Percentiles rank a stretch among this genome's conserved stretches.
phyloP scores from a whole-genome alignment of 2,888 invertebrate genomes.

The Synergus japonicus region DNA sequence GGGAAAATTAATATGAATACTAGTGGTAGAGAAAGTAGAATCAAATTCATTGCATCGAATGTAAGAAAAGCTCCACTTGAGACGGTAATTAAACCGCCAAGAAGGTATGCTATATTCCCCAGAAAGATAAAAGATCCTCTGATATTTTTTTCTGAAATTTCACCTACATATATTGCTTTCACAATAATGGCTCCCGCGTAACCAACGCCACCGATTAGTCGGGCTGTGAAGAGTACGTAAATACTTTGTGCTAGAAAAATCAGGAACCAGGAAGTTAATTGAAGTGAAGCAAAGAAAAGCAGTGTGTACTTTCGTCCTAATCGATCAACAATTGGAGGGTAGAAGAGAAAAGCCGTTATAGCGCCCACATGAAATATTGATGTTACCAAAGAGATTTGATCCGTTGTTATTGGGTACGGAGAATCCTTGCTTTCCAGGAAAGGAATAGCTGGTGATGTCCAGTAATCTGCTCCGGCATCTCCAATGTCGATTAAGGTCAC shows the following conservation, averaged over 20 bases:
- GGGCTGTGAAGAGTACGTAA: not conserved
- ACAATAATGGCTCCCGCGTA: constrained; percentile 77
- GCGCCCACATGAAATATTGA: not conserved
- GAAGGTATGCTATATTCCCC: constrained; percentile 78
- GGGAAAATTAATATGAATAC: constrained; percentile 80
- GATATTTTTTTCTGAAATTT: constrained; percentile 80
- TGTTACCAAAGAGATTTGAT: not conserved
- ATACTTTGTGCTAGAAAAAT: not conserved
- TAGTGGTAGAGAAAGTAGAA: constrained; percentile 80
- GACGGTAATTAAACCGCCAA: constrained; percentile 72
- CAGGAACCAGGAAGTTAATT: not conserved
- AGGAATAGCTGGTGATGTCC: not conserved
- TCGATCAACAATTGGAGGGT: not conserved
- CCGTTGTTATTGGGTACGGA: not conserved
- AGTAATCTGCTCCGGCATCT: not conserved
- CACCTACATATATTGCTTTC: constrained; percentile 81
- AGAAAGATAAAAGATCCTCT: constrained; percentile 80
- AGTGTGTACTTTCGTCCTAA: not conserved
- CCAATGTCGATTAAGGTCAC: no score
- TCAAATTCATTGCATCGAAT: constrained; percentile 78
- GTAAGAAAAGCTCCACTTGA: constrained; percentile 76
- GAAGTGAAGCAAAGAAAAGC: not conserved
- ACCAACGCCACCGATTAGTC: constrained; percentile 63
- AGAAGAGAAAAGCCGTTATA: not conserved
- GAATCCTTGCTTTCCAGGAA: not conserved